Evolutionary conservation across 2,797 vertebrate species (phyloP).

Genomic region (Toxotes lorentzi): DNA sequence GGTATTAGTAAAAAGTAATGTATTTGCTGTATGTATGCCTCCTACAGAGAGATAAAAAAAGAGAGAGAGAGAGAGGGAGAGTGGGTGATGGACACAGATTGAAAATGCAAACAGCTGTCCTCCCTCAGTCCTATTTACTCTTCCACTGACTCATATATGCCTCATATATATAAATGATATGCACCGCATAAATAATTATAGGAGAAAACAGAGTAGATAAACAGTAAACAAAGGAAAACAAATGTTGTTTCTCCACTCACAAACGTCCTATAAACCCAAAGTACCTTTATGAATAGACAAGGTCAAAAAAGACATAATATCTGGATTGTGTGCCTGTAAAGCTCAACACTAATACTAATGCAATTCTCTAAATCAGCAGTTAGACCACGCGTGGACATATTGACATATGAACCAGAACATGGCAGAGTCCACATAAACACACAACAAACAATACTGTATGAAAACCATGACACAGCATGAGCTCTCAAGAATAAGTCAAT

Average conservation of each 20-base stretch:
- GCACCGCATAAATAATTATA: constrained; percentile 31
- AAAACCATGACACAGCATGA: not conserved
- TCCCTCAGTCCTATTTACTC: constrained; percentile 49
- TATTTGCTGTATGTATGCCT: not conserved
- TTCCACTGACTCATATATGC: constrained; percentile 50
- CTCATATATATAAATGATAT: too few species aligned
- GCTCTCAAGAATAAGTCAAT: constrained; percentile 15
- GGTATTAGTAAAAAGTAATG: not conserved
- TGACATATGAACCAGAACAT: not conserved
- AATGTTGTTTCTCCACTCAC: constrained; percentile 2
- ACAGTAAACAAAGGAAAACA: constrained; percentile 32
- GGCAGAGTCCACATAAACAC: not conserved
- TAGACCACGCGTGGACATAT: not conserved
- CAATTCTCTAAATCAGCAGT: constrained; percentile 1
- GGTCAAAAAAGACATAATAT: not conserved
- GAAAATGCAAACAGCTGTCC: constrained; percentile 51
- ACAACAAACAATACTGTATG: not conserved
- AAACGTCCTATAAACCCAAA: not conserved
- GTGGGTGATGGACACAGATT: constrained; percentile 45
- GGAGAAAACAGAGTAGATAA: constrained; percentile 18
- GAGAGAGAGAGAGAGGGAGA: constrained; percentile 20
- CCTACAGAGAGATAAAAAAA: constrained; percentile 5
- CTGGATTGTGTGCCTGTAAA: not conserved
- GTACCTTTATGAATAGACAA: not conserved
- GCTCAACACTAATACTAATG: not conserved